These are phyloP conservation scores for Adelosebastes latens DNA, from an alignment of 2,797 vertebrate genomes.

Conservation along the genomic window DNA sequence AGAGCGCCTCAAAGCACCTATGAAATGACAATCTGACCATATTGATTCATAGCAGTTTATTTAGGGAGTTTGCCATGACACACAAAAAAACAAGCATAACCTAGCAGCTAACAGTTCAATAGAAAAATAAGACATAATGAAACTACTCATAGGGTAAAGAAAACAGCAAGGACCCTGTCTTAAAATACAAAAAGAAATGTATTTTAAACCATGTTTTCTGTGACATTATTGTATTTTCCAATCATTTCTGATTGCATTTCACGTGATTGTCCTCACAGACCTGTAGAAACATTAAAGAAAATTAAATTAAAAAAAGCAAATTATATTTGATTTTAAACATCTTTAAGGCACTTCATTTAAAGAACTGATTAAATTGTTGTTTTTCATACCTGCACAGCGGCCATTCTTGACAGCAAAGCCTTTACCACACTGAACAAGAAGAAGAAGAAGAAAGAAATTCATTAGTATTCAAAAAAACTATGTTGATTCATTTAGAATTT, in stretches of 20 bases:
- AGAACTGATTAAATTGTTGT: not conserved
- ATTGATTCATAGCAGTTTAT: conserved; percentile 46
- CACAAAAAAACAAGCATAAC: not conserved
- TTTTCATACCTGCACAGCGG: conserved; percentile 85
- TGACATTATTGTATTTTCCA: not conserved
- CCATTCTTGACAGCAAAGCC: conserved; percentile 87
- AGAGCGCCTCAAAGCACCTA: not conserved
- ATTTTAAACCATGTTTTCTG: not conserved
- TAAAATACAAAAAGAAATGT: conserved; percentile 1
- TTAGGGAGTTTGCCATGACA: not conserved
- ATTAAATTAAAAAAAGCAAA: conserved; percentile 12
- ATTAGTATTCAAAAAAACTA: not conserved
- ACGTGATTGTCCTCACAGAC: conserved; percentile 53
- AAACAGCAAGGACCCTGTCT: not conserved
- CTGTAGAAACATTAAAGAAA: conserved; percentile 55
- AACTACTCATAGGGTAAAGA: conserved; percentile 49
- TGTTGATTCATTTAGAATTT: not conserved
- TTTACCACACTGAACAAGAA: conserved; percentile 85
- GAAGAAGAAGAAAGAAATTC: not conserved
- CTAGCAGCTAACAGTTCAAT: not conserved
- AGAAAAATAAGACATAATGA: not conserved
- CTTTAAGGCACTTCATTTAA: not conserved
- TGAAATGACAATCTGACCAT: conserved; percentile 26
- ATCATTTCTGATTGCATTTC: conserved; percentile 3
- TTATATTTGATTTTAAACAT: not conserved